phyloP scores from a whole-genome alignment of 2,797 vertebrate species.

The Ficedula albicollis region DNA sequence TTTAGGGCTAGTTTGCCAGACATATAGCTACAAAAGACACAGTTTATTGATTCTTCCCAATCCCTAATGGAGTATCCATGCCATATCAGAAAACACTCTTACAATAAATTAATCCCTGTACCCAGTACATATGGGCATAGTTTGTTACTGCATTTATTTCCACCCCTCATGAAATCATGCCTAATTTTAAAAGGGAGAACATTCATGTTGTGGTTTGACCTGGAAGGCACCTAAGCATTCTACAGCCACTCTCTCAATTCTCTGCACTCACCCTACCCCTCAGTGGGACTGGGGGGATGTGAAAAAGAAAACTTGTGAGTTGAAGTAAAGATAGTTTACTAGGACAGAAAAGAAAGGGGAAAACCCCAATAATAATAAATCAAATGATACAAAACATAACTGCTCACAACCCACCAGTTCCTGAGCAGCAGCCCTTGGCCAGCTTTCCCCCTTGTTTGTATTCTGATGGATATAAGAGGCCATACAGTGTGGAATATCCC shows the following conservation, averaged over 20 bases:
- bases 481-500: rapidly evolving
- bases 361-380: neutral
- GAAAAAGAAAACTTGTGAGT: neutral
- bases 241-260: neutral
- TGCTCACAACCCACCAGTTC: neutral
- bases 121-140: neutral
- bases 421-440: neutral
- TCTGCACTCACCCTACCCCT: neutral
- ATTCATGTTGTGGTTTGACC: neutral
- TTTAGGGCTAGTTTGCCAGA: neutral
- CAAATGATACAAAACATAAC: neutral
- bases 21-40: neutral
- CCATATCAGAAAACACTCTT: neutral
- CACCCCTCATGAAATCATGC: neutral
- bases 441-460: neutral
- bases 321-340: neutral
- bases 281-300: rapidly evolving
- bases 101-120: neutral
- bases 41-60: neutral
- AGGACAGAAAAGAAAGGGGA: neutral
- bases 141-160: neutral
- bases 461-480: neutral
- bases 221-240: neutral
- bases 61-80: neutral
- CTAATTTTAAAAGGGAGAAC: neutral